phyloP scores from a whole-genome alignment of 2,888 invertebrate genomes.

The Pollenia labialis region DNA sequence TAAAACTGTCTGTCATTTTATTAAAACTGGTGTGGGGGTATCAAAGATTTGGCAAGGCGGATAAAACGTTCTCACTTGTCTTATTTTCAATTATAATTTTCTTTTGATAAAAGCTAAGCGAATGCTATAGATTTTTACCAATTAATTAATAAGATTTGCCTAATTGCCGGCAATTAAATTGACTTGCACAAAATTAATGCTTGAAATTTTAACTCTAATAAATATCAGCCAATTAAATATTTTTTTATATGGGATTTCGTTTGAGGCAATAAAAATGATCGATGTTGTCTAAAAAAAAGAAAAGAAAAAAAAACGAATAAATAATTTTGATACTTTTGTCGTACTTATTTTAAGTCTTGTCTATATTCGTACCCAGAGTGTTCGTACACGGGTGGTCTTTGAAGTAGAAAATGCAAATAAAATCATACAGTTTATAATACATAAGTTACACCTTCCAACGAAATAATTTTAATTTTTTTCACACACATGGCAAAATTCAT shows the following conservation, averaged over 20 bases:
- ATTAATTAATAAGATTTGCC: slow-evolving; percentile 30
- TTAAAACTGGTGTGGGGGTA: too few relatives aligned
- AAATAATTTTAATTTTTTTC: slow-evolving; percentile 16
- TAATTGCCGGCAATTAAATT: slow-evolving; percentile 2
- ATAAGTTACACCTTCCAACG: slow-evolving; percentile 4
- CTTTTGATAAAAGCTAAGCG: too few relatives aligned
- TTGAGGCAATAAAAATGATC: slow-evolving; percentile 23
- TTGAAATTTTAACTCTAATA: neutral
- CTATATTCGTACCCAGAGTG: slow-evolving; percentile 32
- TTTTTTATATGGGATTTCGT: slow-evolving; percentile 2
- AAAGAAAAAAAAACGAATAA: neutral
- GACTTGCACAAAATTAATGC: neutral
- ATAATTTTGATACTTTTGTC: neutral
- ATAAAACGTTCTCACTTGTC: too few relatives aligned
- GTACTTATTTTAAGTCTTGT: slow-evolving; percentile 10
- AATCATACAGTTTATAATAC: neutral
- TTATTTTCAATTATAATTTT: too few relatives aligned
- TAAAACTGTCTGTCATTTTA: too few relatives aligned
- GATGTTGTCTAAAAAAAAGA: slow-evolving; percentile 18
- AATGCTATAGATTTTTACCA: neutral
- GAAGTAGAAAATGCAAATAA: slow-evolving; percentile 8
- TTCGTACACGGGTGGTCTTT: slow-evolving; percentile 53
- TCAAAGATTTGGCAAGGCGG: too few relatives aligned
- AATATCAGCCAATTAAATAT: slow-evolving; percentile 33
- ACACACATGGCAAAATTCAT: slow-evolving; percentile 18